These are phyloP conservation scores for Mayetiola destructor DNA, from an alignment of 2,888 invertebrate species.

Conservation along the genomic window DNA sequence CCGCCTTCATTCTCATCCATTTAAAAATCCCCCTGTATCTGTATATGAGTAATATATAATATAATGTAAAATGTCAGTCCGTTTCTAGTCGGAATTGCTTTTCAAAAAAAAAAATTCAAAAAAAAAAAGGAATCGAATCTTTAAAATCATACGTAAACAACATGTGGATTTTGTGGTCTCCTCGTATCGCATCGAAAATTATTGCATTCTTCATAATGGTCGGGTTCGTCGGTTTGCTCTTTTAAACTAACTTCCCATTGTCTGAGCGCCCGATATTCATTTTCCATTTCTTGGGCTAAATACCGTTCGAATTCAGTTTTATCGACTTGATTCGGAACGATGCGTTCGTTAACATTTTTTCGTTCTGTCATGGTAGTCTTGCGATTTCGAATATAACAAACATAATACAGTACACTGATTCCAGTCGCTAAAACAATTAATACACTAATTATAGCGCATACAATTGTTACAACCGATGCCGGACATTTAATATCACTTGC, in stretches of 20 bases:
- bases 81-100: too few species aligned
- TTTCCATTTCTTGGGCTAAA: constrained; percentile 33
- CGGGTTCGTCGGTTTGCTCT: constrained; percentile 31
- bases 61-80: too few species aligned
- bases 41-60: too few species aligned
- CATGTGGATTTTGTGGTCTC: constrained; percentile 37
- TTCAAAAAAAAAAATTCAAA: neutral
- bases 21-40: too few species aligned
- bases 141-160: constrained; percentile 41
- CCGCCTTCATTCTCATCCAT: too few species aligned
- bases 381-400: constrained; percentile 30
- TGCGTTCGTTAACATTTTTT: constrained; percentile 34
- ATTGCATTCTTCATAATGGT: constrained; percentile 35
- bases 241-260: constrained; percentile 35
- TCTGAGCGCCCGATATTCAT: constrained; percentile 34
- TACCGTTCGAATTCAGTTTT: constrained; percentile 35
- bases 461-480: constrained; percentile 35
- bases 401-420: constrained; percentile 32
- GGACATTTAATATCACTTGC: constrained; percentile 35
- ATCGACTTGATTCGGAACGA: constrained; percentile 32
- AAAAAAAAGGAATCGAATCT: neutral
- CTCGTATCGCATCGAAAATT: constrained; percentile 36
- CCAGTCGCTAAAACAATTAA: constrained; percentile 32
- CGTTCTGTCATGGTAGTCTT: constrained; percentile 31
- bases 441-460: constrained; percentile 33